phyloP scores from a whole-genome alignment of 2,113 vertebrate genomes.

The Monopterus albus region DNA sequence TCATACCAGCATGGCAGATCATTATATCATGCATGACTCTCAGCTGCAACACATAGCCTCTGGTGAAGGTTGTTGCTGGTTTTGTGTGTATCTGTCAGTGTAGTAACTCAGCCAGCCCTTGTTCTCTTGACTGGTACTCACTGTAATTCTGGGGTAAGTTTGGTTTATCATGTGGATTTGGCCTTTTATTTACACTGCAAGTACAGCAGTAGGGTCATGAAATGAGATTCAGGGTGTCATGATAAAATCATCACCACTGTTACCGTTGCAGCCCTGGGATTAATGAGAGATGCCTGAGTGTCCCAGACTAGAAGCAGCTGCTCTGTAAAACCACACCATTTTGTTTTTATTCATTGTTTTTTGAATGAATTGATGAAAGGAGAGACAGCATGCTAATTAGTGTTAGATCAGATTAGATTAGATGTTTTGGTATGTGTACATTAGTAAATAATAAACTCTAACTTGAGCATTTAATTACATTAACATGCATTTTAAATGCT shows the following conservation, averaged over 20 bases:
- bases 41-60: not conserved
- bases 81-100: slow-evolving; percentile 16
- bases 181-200: slow-evolving; percentile 10
- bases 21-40: not conserved
- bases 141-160: slow-evolving; percentile 26
- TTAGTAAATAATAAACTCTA: no score
- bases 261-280: no score
- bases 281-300: no score
- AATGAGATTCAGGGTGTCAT: not conserved
- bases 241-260: not conserved
- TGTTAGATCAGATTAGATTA: no score
- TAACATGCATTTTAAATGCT: no score
- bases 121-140: not conserved
- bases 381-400: no score
- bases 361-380: no score
- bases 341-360: no score
- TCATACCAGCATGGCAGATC: not conserved
- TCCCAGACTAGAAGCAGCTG: no score
- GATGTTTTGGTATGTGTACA: no score
- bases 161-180: slow-evolving; percentile 12
- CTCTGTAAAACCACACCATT: no score
- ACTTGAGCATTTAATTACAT: no score
- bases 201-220: not conserved
- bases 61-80: not conserved
- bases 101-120: not conserved